Base-by-base conservation (phyloP, 1,140 invertebrate genomes). In the Himalopsyche phryganea region DNA sequence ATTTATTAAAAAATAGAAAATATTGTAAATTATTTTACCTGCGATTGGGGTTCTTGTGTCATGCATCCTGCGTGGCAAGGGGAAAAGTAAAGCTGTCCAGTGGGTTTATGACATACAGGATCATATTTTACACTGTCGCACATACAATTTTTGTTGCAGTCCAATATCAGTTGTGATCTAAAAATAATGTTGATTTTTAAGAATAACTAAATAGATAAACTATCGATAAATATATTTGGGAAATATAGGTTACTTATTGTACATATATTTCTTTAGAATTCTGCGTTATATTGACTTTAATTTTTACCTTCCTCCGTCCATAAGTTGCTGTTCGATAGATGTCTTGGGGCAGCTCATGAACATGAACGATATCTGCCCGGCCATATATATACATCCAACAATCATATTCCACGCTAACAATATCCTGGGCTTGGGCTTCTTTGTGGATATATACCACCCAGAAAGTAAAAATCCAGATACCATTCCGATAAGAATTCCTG, bases 381-480 rank as follows among this genome's bases (percentile, higher is more conserved):
- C 17, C 6, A 84, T 72, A 42, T 75, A 83, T 9, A 80, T 65
- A 6, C 78, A 52, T 1, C 83, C 85, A 20, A 85, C 80, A 1
- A 85, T 49, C 0, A 86, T 80, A 66, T 87, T 87, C 83, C 85
- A 88, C 40, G 75, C 72, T 0, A 86, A 72, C 0, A 88, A 69
- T 40, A 76, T 79, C 50, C 80, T 73, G 0, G 86, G 80, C 11
- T 73, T 65, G 0, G 85, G 85, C 58, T 83, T 81, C 41, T 80
- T 83, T 66, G 81, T 84, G 9, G 81, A 81, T 14, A 88, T 84
- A 0, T 85, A 54, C 11, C 78, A 65, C 10, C 86, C 86, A 1
- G 84, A 85, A 0, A 81, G 46, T 17, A 87, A 64, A 32, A 87
- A 79, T n/a, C 85, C 86, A 15, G 81, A 58, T 0, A 83, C 74